Base-by-base conservation (phyloP, 2,797 vertebrate genomes). In the Orientallactaga sibirica region DNA sequence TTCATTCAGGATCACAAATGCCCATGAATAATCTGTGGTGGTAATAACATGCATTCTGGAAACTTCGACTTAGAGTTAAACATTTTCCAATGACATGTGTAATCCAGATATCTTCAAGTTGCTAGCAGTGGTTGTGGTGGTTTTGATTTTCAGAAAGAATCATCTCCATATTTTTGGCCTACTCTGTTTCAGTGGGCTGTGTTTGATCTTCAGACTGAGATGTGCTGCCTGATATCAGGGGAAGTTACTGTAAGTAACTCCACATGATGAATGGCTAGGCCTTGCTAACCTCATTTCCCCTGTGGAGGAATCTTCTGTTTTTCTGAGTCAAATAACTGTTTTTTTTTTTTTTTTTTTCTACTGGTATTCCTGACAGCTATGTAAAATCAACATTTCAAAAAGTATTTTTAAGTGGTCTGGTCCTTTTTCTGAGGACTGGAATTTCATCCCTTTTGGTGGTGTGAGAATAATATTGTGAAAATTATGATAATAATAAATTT, bases 111-210 rank as follows among this genome's bases (percentile, higher is more conserved):
- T 52, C 71, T 84, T 74, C 76, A 88, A 90, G 84, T 88, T 82
- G 86, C 73, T 58, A 81, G 93, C 74, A 66, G 92, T 84, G 70
- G 90, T 90, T 91, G 71, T 77, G 55, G 76, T 86, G 92, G 91
- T 93, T 97, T 95, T 73, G 86, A 95, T 96, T 95, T 96, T 83
- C 73, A 48, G 93, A 68, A 77, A 91, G 88, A 96, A 92, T 83
- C 12, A 25, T 92, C 79, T 90, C 86, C 66, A 12, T 90, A 89
- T 89, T 91, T 89, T 92, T 96, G 86, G 67, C 67, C 75, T 79
- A 29, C 71, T 91, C 74, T 7, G 0, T 89, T 86, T 90, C 62
- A 89, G 3, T 67, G n/a, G 91, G 66, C 86, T 92, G 86, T 71
- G 70, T 95, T 90, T 96, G 95, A 91, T 93, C 91, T 93, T 95